Base-by-base conservation (phyloP, 1,140 invertebrate species). In the Galendromus occidentalis region DNA sequence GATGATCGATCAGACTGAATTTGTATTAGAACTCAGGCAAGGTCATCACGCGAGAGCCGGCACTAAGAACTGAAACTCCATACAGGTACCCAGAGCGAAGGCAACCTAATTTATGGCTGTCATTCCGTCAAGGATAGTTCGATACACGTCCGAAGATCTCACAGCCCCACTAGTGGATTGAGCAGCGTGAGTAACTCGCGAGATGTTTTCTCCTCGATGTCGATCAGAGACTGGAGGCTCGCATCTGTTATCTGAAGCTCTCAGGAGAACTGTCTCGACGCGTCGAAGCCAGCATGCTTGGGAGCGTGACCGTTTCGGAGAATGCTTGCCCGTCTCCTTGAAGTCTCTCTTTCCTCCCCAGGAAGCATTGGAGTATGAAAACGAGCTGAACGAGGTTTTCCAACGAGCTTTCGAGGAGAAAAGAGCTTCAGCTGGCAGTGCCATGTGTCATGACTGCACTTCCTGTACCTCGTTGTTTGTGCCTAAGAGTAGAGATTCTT, bases 401-500 rank as follows among this genome's bases (percentile, higher is more conserved):
- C 14, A 25, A 9, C 25, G 51, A 17, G 51, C 22, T 25, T 59
- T 59, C 22, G 51, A 59, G 25, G 22, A 59, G 14, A 59, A 59
- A 9, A 25, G 51, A 17, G 22, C 51, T 2, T 59, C 51, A 17
- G 51, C 51, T 59, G 51, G 51, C 25, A 59, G 51, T 25, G 51
- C 51, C 14, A 25, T 59, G 14, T 59, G 51, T 25, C 51, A 59
- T 33, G 51, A 59, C 22, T 59, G 51, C 51, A 59, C 51, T 29
- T 59, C 51, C 4, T 59, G 51, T 33, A 33, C 51, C 14, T 59
- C 51, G 1, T 33, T 59, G 14, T 59, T 59, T 59, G 51, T 59
- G 51, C 1, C 51, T 25, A 33, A 33, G 9, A 25, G 51, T 18
- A 29, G 14, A 59, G 51, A 25, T 4, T 25, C 17, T 17, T 20